Percentiles rank a stretch among this genome's conserved stretches.
These are phyloP conservation scores for Sitta europaea DNA, from an alignment of 2,113 vertebrate species.

Conservation along the genomic window DNA sequence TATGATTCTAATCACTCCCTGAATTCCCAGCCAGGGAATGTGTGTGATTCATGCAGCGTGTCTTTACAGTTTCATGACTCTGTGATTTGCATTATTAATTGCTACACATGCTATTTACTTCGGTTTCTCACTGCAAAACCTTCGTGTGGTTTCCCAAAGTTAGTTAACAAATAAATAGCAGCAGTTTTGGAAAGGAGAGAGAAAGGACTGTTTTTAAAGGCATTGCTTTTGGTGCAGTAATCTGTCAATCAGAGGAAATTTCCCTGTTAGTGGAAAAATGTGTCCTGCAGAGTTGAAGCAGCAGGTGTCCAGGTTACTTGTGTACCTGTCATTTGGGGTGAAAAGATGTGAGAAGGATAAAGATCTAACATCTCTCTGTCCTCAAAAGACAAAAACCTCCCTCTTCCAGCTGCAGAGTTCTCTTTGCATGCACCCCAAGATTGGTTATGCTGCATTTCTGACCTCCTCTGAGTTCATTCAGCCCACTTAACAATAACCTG, in stretches of 20 bases:
- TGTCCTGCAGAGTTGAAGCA: background rate
- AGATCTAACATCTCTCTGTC: background rate
- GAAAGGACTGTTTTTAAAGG: background rate
- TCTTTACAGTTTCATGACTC: conserved; percentile 7
- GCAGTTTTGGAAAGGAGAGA: background rate
- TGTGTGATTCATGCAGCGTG: background rate
- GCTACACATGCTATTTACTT: conserved; percentile 21
- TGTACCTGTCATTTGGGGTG: background rate
- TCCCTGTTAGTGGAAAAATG: background rate
- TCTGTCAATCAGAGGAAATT: background rate
- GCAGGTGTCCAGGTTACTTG: background rate
- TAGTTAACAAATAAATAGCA: background rate
- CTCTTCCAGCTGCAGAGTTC: background rate
- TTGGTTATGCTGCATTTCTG: background rate
- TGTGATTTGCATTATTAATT: conserved; percentile 48
- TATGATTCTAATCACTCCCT: conserved; percentile 20
- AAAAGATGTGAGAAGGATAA: background rate
- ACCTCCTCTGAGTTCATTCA: background rate
- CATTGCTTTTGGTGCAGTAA: background rate
- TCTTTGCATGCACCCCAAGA: background rate
- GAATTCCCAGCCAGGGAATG: conserved; percentile 39
- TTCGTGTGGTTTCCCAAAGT: background rate
- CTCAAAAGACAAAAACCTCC: background rate
- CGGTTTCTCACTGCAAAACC: background rate
- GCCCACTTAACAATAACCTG: background rate